Percentiles rank a stretch among this genome's conserved stretches.
phyloP scores from a whole-genome alignment of 2,113 vertebrate genomes.

The Hiodon alosoides region DNA sequence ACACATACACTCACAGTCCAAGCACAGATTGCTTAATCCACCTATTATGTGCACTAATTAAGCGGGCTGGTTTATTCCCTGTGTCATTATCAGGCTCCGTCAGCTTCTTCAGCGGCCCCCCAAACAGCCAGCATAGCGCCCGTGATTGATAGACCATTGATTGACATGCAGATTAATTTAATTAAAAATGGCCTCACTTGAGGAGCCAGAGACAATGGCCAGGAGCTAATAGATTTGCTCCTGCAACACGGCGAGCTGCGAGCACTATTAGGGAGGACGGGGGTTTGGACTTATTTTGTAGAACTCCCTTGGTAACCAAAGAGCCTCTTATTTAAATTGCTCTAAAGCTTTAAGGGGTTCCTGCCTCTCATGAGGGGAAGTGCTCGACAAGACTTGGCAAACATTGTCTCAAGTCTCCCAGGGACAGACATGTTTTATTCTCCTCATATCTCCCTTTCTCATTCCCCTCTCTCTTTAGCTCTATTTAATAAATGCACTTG shows the following conservation, averaged over 20 bases:
- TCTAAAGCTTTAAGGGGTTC: slow-evolving; percentile 71
- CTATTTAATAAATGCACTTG: neutral
- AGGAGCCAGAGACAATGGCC: slow-evolving; percentile 79
- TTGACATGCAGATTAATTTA: slow-evolving; percentile 88
- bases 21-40: slow-evolving; percentile 78
- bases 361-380: slow-evolving; percentile 69
- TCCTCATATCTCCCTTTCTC: neutral
- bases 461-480: neutral
- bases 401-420: slow-evolving; percentile 48
- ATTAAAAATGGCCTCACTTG: slow-evolving; percentile 83
- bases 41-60: slow-evolving; percentile 86
- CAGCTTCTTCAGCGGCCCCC: slow-evolving; percentile 67
- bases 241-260: slow-evolving; percentile 69
- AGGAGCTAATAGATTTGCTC: slow-evolving; percentile 76
- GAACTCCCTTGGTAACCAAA: slow-evolving; percentile 62
- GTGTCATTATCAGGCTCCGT: slow-evolving; percentile 61
- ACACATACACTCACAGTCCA: slow-evolving; percentile 64
- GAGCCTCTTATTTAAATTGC: slow-evolving; percentile 73
- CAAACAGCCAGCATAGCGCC: slow-evolving; percentile 60
- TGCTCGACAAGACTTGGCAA: slow-evolving; percentile 65
- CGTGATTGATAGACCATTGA: slow-evolving; percentile 84
- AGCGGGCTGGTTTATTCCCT: slow-evolving; percentile 72
- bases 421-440: slow-evolving; percentile 35
- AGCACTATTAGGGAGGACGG: slow-evolving; percentile 55
- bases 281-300: slow-evolving; percentile 73